phyloP scores from a whole-genome alignment of 2,888 invertebrate species.

The Lasioglossum vierecki region DNA sequence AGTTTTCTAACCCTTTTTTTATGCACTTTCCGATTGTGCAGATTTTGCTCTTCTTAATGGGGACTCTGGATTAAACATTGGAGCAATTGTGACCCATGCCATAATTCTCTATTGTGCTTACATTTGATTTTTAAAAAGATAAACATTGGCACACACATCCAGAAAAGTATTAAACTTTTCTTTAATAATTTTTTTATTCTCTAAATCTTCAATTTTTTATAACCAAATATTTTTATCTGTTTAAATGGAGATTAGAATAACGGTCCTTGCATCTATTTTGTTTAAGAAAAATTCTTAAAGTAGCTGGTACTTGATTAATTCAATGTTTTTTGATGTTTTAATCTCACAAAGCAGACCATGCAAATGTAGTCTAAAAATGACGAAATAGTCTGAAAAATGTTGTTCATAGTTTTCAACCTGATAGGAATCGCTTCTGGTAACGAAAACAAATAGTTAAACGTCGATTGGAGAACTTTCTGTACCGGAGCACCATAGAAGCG shows the following conservation, averaged over 20 bases:
- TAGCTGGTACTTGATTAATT: neutral
- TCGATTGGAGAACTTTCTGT: neutral
- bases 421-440: neutral
- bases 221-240: neutral
- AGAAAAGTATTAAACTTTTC: neutral
- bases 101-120: neutral
- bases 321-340: too few species aligned
- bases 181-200: neutral
- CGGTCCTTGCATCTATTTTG: neutral
- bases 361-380: too few species aligned
- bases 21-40: neutral
- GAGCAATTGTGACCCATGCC: neutral
- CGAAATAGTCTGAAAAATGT: neutral
- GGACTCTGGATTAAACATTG: neutral
- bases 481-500: neutral
- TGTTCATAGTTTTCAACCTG: neutral
- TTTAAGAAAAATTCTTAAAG: neutral
- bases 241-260: neutral
- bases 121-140: neutral
- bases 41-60: neutral
- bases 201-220: neutral
- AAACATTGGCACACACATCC: neutral
- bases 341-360: too few species aligned
- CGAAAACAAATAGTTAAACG: neutral
- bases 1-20: conserved; percentile 9